Evolutionary conservation across 2,888 invertebrate genomes (phyloP).

Genomic region (Hipparchia sbordonii): DNA sequence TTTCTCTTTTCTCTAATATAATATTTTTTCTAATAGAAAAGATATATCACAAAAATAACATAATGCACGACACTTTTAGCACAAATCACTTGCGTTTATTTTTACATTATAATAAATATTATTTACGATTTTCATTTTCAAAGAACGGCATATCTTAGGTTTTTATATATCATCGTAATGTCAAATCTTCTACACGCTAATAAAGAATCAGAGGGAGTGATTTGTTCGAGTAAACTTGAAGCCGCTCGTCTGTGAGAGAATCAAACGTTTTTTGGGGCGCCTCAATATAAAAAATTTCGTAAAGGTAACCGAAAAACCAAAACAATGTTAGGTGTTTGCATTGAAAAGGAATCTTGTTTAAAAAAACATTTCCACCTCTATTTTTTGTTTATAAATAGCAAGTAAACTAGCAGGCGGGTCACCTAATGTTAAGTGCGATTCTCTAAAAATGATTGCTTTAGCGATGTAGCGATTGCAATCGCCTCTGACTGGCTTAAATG

Average conservation of each 20-base stretch:
- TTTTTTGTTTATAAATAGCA: neutral
- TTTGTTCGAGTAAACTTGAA: conserved; percentile 60
- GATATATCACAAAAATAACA: no score
- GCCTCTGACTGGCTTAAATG: no score
- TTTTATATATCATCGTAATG: conserved; percentile 51
- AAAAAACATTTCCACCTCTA: neutral
- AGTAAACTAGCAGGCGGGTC: no score
- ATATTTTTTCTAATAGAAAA: no score
- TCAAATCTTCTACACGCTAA: conserved; percentile 73
- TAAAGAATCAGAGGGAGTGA: conserved; percentile 73
- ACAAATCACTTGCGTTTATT: no score
- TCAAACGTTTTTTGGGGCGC: conserved; percentile 29
- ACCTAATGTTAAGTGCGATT: no score
- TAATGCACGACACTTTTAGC: no score
- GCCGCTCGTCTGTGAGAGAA: conserved; percentile 43
- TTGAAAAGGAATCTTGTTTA: neutral
- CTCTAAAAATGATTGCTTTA: no score
- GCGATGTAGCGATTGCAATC: no score
- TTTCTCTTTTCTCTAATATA: no score
- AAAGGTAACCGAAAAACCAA: conserved; percentile 1
- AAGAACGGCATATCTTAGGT: neutral
- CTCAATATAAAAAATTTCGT: conserved; percentile 8
- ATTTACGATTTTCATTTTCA: neutral
- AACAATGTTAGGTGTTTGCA: neutral
- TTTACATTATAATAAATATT: no score